Conservation (phyloP, 1,140 invertebrate species). For the Drosophila nannoptera region DNA sequence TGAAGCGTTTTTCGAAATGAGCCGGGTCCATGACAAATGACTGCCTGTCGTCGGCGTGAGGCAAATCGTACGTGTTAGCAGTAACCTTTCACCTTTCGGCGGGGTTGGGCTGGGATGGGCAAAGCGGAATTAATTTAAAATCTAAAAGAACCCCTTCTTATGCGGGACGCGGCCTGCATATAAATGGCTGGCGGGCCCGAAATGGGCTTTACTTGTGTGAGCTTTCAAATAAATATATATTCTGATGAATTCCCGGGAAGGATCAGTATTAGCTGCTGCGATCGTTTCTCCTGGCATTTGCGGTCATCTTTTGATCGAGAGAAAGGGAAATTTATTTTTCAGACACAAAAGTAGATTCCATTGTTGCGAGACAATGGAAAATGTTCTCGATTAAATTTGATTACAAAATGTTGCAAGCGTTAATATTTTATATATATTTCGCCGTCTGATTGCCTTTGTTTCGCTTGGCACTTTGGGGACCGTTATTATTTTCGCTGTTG, state of each 20-base stretch:
- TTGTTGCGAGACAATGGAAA: conserved; percentile 38
- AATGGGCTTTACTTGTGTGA: no score
- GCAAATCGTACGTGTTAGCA: conserved; percentile 23
- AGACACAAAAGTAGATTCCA: background rate
- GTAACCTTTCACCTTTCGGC: conserved; percentile 32
- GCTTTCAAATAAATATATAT: background rate
- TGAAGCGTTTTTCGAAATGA: conserved; percentile 52
- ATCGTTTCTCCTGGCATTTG: background rate
- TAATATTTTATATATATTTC: conserved; percentile 50
- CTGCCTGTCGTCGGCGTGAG: conserved; percentile 31
- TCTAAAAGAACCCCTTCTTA: background rate
- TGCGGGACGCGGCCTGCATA: background rate
- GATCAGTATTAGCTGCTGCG: no score
- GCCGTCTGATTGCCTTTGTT: conserved; percentile 62
- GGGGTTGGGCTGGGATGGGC: conserved; percentile 6
- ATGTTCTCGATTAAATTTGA: conserved; percentile 59
- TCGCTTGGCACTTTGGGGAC: conserved; percentile 50
- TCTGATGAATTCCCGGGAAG: no score
- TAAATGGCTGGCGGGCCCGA: background rate
- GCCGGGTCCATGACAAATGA: conserved; percentile 64
- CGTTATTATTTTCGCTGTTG: conserved; percentile 56
- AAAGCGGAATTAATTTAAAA: conserved; percentile 24
- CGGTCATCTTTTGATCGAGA: no score
- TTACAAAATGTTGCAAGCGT: conserved; percentile 58
- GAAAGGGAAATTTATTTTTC: background rate